Evolutionary conservation across 2,797 vertebrate genomes (phyloP), one percentile per base, ranked within the genome.

Genomic region (Rhinichthys osculus): DNA sequence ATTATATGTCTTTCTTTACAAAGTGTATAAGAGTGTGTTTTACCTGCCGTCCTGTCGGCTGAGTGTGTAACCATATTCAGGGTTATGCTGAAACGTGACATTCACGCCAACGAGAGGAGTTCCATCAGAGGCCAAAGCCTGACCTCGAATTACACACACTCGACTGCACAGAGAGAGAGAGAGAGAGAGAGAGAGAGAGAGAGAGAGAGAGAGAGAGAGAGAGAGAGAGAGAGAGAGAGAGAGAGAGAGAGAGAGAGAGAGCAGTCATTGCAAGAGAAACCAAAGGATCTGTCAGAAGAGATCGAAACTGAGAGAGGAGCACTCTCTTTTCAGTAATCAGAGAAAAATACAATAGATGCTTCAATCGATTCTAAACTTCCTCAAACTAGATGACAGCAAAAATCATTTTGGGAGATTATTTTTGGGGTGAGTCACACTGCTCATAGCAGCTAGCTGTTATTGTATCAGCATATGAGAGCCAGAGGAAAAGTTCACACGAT

Each of bases 31-130:
- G 38, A 54, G 54, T 67, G 7, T 81, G 52, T 38, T 35, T 90
- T 91, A 97, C 96, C 96, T 97, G 90, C 97, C 96, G 66, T 97
- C 97, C 87, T 96, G 97, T 1, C 97, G 95, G 79, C 96, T 97
- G 91, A 97, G 95, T n/a, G 97, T 97, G 91, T 95, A 96, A 52
- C 97, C 97, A 6, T 96, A 97, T 85, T 97, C 96, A 30, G 92
- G 93, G 91, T 96, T 95, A 85, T 96, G 94, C 83, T 96, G 93
- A 91, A 97, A 97, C 66, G 96, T 97, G 91, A 97, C 95, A 2
- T 97, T 97, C 38, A 97, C 97, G 2, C 97, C 96, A 74, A 97
- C 96, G 77, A 97, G 87, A 30, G 97, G 95, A 0, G 96, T 97
- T 84, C 96, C 96, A n/a, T 97, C 97, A 19, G 95, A 1, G 0